A percentile compares a stretch with the other conserved stretches of the same genome.
These are phyloP conservation scores for Amphiprion clarkii DNA, from an alignment of 2,797 vertebrate species.

Conservation along the genomic window DNA sequence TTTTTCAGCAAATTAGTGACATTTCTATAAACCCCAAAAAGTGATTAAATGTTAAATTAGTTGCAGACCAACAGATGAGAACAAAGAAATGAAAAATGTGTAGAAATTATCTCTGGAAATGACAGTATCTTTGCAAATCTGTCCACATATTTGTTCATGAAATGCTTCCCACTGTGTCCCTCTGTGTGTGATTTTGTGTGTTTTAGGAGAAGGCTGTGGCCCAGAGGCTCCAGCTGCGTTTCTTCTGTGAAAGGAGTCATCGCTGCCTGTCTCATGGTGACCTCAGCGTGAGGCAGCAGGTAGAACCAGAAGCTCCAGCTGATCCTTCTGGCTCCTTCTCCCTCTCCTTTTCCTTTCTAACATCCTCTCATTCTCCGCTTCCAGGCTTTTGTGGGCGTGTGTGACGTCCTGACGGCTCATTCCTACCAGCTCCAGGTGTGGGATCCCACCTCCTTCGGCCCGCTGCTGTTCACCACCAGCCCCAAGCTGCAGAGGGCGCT, in stretches of 20 bases:
- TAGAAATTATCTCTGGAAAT: too few species aligned
- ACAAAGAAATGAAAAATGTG: too few species aligned
- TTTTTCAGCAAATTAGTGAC: too few species aligned
- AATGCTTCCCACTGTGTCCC: neutral
- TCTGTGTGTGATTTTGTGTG: conserved; percentile 21
- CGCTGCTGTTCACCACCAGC: conserved; percentile 86
- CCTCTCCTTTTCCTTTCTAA: neutral
- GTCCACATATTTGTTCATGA: neutral
- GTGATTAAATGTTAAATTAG: too few species aligned
- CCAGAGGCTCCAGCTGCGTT: conserved; percentile 85
- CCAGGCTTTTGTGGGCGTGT: conserved; percentile 91
- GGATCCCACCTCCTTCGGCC: conserved; percentile 70
- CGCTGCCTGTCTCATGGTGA: conserved; percentile 85
- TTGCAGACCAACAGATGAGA: too few species aligned
- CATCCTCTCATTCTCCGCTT: rapidly evolving
- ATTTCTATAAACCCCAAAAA: too few species aligned
- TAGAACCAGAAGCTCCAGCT: conserved; percentile 54
- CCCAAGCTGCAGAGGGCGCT: conserved; percentile 90
- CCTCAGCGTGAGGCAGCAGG: conserved; percentile 86
- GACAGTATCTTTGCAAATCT: too few species aligned
- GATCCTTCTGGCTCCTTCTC: neutral
- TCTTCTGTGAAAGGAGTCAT: conserved; percentile 86
- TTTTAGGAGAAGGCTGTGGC: conserved; percentile 84
- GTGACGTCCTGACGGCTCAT: conserved; percentile 90
- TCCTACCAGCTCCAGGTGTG: conserved; percentile 86